Evolutionary conservation across 2,797 vertebrate genomes (phyloP).

Genomic region (Rhyacichthys aspro): DNA sequence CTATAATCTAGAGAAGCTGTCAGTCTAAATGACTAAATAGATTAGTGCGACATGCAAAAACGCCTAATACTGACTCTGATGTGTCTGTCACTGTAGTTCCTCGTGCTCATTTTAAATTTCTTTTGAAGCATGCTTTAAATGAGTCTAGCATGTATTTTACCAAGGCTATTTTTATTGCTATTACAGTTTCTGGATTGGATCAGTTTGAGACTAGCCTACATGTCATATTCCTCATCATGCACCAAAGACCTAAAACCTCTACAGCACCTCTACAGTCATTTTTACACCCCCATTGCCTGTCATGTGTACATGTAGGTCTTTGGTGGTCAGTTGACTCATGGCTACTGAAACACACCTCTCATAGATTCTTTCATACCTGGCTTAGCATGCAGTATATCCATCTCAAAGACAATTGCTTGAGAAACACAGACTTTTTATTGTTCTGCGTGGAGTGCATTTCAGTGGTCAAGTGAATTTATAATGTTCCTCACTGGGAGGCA

Average conservation of each 20-base stretch:
- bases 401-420: slow-evolving; percentile 36
- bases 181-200: no score
- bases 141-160: no score
- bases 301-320: slow-evolving; percentile 40
- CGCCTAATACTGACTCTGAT: no score
- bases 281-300: slow-evolving; percentile 14
- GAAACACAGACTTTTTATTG: slow-evolving; percentile 21
- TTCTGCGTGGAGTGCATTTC: background rate
- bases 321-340: slow-evolving; percentile 5
- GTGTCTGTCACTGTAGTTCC: no score
- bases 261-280: no score
- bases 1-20: slow-evolving; percentile 12
- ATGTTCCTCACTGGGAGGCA: background rate
- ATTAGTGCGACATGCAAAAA: background rate
- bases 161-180: no score
- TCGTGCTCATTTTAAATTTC: no score
- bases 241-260: no score
- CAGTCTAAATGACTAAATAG: background rate
- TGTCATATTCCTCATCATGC: no score
- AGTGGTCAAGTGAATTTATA: background rate
- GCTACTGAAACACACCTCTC: slow-evolving; percentile 33
- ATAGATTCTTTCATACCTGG: slow-evolving; percentile 26
- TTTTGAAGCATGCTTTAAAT: no score
- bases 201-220: no score
- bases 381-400: slow-evolving; percentile 26